Evolutionary conservation across 2,888 invertebrate species (phyloP).

Genomic region (Lydus trimaculatus): DNA sequence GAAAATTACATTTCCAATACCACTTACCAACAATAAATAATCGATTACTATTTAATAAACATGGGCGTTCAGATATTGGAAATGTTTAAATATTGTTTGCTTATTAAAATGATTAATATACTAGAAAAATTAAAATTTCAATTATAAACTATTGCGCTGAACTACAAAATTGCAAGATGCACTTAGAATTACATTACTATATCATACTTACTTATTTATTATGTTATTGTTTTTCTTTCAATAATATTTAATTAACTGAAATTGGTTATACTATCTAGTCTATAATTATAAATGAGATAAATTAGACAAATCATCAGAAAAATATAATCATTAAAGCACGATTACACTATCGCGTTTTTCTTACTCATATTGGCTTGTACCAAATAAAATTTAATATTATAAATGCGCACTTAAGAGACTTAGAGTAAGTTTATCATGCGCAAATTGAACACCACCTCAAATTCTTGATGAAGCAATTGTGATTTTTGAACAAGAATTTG

Average conservation of each 20-base stretch:
- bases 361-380: too few relatives aligned
- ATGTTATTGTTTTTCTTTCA: conserved; percentile 15
- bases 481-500: too few relatives aligned
- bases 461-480: too few relatives aligned
- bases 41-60: conserved; percentile 23
- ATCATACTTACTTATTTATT: conserved; percentile 19
- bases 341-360: too few relatives aligned
- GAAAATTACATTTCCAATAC: conserved; percentile 35
- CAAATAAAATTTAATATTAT: too few relatives aligned
- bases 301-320: neutral
- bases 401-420: too few relatives aligned
- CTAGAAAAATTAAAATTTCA: conserved; percentile 8
- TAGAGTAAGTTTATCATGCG: too few relatives aligned
- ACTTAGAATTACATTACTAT: conserved; percentile 13
- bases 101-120: conserved; percentile 4
- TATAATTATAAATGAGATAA: neutral
- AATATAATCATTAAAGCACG: neutral
- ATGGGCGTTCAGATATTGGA: conserved; percentile 27
- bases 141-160: conserved; percentile 23
- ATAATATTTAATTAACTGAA: conserved; percentile 26
- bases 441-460: too few relatives aligned
- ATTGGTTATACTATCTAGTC: neutral
- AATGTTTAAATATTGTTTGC: conserved; percentile 17
- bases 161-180: conserved; percentile 16
- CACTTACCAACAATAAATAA: conserved; percentile 38